Evolutionary conservation across 2,797 vertebrate genomes (phyloP).

Genomic region (Argya squamiceps): DNA sequence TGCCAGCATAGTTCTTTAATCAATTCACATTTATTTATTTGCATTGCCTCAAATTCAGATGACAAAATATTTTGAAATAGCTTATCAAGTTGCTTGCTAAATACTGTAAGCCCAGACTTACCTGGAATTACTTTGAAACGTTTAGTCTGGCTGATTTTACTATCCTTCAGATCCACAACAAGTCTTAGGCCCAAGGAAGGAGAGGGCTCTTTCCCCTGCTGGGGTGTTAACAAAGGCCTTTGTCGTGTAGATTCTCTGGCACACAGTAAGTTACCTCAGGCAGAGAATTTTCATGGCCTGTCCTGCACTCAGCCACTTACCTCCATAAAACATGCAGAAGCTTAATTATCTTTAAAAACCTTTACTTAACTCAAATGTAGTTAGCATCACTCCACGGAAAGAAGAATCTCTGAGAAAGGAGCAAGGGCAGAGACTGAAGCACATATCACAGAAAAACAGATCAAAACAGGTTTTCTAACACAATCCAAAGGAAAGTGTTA

Average conservation of each 20-base stretch:
- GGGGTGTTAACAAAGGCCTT: neutral
- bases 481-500: neutral
- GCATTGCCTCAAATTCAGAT: neutral
- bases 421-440: neutral
- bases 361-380: neutral
- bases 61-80: constrained; percentile 8
- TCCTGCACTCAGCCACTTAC: neutral
- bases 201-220: neutral
- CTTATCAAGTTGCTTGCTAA: neutral
- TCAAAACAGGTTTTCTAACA: neutral
- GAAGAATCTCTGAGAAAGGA: neutral
- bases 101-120: neutral
- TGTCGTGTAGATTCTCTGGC: neutral
- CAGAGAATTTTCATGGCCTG: neutral
- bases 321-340: neutral
- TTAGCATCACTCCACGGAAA: neutral
- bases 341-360: neutral
- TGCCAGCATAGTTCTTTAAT: neutral
- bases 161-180: neutral
- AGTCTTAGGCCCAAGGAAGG: neutral
- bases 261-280: neutral
- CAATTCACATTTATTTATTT: neutral
- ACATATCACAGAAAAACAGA: neutral
- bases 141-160: neutral
- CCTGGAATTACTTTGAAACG: neutral